Evolutionary conservation across 2,113 vertebrate genomes (phyloP), one percentile per base, ranked within the genome.

Genomic region (Rhynchopsitta pachyrhyncha): DNA sequence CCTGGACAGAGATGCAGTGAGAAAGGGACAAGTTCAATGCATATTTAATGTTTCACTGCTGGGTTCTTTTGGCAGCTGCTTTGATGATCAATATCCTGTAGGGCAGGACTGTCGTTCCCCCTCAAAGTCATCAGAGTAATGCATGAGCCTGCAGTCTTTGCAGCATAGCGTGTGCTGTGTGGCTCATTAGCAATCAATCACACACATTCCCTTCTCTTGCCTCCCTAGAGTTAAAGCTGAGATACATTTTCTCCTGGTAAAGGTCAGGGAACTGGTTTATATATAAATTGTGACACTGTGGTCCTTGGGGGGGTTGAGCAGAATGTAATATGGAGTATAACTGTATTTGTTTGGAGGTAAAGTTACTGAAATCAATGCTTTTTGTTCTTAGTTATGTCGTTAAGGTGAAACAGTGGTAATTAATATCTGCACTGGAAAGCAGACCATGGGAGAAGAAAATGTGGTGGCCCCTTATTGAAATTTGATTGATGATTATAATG

Each of bases 81-180:
- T 73, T 71, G 47, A 57, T 73, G 70, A 94, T 82, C 89, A 82
- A 82, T 76, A 60, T 20, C 31, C 17, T 52, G 47, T 39, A 55
- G 17, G 88, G 47, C 31, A 83, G 35, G 42, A 75, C 57, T 82
- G 69, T 71, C 46, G 37, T 50, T 47, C 14, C 29, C 10, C 31
- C 33, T 55, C 46, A 23, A 50, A 86, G 29, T n/a, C 55, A 50
- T n/a, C 39, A 74, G 33, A 46, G 20, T 10, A 84, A 52, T 22
- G 42, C 14, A 55, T 39, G 69, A 75, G 77, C 70, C 73, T 68
- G 52, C 83, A 89, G 9, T 52, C 57, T 63, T 62, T 42, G 69
- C 69, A 63, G 63, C 10, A n/a, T 0, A 0, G 18, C 0, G 0
- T n/a, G 41, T 52, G 46, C 69, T 74, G n/a, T 11, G 4, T 15